Base-by-base conservation (phyloP, 2,797 vertebrate genomes). In the Euthynnus affinis region DNA sequence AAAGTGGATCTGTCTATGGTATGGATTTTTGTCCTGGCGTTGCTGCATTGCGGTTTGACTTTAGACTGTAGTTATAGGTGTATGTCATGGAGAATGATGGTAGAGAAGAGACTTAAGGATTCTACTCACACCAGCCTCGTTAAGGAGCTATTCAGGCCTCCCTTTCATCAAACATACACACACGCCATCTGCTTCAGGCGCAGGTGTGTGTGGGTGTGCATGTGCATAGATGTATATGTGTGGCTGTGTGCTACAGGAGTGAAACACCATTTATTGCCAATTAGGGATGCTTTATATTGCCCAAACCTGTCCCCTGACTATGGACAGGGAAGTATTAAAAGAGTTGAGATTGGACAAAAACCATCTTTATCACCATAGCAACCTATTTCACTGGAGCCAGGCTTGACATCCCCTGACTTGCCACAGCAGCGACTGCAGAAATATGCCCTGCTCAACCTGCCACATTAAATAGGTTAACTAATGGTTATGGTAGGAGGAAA, bases 401-500 rank as follows among this genome's bases (percentile, higher is more conserved):
- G 56, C 87, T 80, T 86, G 84, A 85, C 90, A 69, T 73, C 76
- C 81, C 23, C 66, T 71, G 83, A 87, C 81, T 88, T 79, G 56
- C 76, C 76, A 69, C 69, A 29, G 80, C 71, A 72, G 75, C 71
- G 15, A 79, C 68, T 57, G 75, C 74, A 83, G 49, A 83, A 87
- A 77, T 79, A 85, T 86, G 83, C 78, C 83, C 87, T 32, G 80
- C 82, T 92, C 85, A 74, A 82, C 86, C 91, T 89, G 88, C 86
- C 91, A 88, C 83, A 90, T 94, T 90, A 91, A 90, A 91, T 81
- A 78, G 91, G 88, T 93, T 93, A 93, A 91, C 88, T 90, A 91
- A 91, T 87, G 88, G 89, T 92, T 88, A 88, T 76, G 83, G 78
- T 76, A 62, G 76, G 62, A 70, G 80, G 57, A 59, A 71, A 87